Percentiles rank a stretch among this genome's conserved stretches.
Evolutionary conservation across 2,888 invertebrate species (phyloP).

Genomic region (Drosophila flavopinicola): DNA sequence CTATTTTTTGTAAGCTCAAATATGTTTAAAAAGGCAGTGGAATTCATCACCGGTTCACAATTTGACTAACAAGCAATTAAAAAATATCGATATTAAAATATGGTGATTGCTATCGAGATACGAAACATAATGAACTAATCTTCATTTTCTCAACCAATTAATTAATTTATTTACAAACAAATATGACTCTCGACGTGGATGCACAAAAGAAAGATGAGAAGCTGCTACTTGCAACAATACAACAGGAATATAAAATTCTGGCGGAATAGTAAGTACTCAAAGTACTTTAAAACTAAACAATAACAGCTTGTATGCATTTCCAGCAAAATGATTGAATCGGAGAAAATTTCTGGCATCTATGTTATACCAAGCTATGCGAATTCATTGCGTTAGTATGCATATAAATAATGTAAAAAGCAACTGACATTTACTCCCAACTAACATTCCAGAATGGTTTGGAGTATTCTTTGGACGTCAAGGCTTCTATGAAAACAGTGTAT

Average conservation of each 20-base stretch:
- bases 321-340: conserved; percentile 93
- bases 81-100: conserved; percentile 4
- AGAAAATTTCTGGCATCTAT: conserved; percentile 94
- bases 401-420: neutral
- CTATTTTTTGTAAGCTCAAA: neutral
- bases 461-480: conserved; percentile 88
- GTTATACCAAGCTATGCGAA: conserved; percentile 95
- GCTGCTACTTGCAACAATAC: conserved; percentile 90
- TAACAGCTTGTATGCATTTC: conserved; percentile 28
- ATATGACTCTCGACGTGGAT: conserved; percentile 81
- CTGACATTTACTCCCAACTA: neutral
- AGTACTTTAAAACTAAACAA: conserved; percentile 4
- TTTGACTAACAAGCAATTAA: neutral
- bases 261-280: conserved; percentile 93
- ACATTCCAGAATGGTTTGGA: conserved; percentile 81
- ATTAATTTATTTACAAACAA: conserved; percentile 19
- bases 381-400: conserved; percentile 90
- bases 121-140: conserved; percentile 3
- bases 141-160: neutral
- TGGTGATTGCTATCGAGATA: conserved; percentile 9
- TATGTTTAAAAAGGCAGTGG: neutral
- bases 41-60: neutral
- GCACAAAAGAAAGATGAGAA: conserved; percentile 85
- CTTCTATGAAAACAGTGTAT: conserved; percentile 94
- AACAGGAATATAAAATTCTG: conserved; percentile 95